Percentiles rank a stretch among this genome's conserved stretches.
Evolutionary conservation across 2,888 invertebrate genomes (phyloP).

Genomic region (Plemyria rubiginata): DNA sequence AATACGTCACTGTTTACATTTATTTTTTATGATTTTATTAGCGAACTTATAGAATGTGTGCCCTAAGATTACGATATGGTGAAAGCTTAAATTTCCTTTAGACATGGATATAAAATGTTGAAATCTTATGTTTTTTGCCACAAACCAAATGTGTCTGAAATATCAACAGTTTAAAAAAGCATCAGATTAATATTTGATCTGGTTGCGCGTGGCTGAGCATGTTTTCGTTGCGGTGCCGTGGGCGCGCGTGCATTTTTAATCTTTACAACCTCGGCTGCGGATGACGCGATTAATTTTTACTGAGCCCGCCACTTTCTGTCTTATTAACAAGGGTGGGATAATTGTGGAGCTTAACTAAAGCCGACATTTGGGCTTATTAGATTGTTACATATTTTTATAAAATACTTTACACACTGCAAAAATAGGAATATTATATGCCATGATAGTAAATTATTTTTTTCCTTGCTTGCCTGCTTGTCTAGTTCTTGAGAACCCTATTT

Average conservation of each 20-base stretch:
- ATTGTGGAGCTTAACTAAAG: slow-evolving; percentile 57
- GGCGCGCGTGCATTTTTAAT: slow-evolving; percentile 81
- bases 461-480: too few species aligned
- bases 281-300: slow-evolving; percentile 81
- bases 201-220: slow-evolving; percentile 59
- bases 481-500: slow-evolving; percentile 55
- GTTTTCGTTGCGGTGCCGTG: slow-evolving; percentile 75
- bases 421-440: too few species aligned
- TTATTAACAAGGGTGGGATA: slow-evolving; percentile 71
- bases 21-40: too few species aligned
- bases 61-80: too few species aligned
- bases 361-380: slow-evolving; percentile 39
- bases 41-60: too few species aligned
- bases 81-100: not conserved
- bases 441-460: too few species aligned
- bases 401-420: too few species aligned
- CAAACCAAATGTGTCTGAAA: slow-evolving; percentile 38
- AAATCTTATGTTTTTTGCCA: not conserved
- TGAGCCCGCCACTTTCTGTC: slow-evolving; percentile 70
- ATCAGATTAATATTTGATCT: slow-evolving; percentile 63
- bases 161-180: slow-evolving; percentile 26
- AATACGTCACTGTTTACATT: too few species aligned
- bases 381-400: slow-evolving; percentile 18
- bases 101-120: not conserved
- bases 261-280: slow-evolving; percentile 70